Evolutionary conservation across 2,797 vertebrate genomes (phyloP).

Genomic region (Tauraco hartlaubi): DNA sequence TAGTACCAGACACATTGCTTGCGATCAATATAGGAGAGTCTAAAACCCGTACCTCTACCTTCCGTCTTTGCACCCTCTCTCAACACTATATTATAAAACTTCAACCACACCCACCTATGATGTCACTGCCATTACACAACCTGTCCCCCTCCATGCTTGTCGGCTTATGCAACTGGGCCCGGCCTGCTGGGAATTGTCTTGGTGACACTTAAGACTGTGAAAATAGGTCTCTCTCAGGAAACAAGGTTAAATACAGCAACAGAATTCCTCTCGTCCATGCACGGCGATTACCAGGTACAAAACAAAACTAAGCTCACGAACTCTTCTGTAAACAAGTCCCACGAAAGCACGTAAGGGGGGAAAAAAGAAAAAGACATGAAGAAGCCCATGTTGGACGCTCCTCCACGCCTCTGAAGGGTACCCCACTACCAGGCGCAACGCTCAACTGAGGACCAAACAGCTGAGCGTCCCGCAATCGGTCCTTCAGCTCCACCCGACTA

Average conservation of each 20-base stretch:
- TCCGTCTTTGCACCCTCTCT: background rate
- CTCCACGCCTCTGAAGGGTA: rapidly evolving
- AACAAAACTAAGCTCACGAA: background rate
- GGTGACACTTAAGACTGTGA: constrained; percentile 37
- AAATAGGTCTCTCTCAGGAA: constrained; percentile 45
- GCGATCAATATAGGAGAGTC: rapidly evolving
- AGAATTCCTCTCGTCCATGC: background rate
- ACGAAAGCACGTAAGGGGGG: no score
- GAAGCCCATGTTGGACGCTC: background rate
- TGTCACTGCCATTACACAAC: constrained; percentile 76
- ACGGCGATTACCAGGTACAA: background rate
- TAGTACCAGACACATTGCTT: rapidly evolving
- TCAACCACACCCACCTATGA: constrained; percentile 64
- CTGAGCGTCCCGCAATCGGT: rapidly evolving
- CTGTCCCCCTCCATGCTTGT: constrained; percentile 62
- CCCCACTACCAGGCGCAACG: background rate
- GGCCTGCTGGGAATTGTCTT: constrained; percentile 56
- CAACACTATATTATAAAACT: constrained; percentile 41
- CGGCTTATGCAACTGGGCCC: constrained; percentile 73
- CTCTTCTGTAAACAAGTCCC: background rate
- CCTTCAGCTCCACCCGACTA: background rate
- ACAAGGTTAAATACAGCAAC: background rate
- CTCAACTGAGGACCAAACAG: rapidly evolving
- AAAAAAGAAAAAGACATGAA: rapidly evolving
- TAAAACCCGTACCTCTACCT: background rate